Evolutionary conservation across 2,797 vertebrate genomes (phyloP).

Genomic region (Sitta carolinensis): DNA sequence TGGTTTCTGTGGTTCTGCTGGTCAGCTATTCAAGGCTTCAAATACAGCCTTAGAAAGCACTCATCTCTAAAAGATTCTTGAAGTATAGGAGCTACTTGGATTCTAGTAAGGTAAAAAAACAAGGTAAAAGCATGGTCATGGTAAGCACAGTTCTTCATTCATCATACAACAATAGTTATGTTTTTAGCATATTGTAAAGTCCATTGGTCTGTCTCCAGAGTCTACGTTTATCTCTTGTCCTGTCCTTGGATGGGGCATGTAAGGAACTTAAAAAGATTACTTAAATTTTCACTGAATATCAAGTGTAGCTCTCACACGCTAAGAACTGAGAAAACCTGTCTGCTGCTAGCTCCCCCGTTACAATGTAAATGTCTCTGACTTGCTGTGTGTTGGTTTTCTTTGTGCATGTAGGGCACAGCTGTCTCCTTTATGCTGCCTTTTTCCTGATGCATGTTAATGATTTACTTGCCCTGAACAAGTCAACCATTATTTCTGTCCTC

Average conservation of each 20-base stretch:
- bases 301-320: not conserved
- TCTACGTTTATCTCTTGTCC: not conserved
- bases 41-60: not conserved
- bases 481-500: constrained; percentile 10
- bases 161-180: not conserved
- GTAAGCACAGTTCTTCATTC: not conserved
- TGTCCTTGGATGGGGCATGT: not conserved
- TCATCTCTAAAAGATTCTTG: not conserved
- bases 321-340: not conserved
- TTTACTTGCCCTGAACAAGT: constrained; percentile 21
- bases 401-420: not conserved
- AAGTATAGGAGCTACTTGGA: not conserved
- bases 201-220: fast-evolving
- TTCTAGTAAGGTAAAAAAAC: not conserved
- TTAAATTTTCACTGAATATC: not conserved
- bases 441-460: constrained; percentile 22
- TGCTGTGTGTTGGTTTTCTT: not conserved
- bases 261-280: not conserved
- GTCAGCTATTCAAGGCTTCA: not conserved
- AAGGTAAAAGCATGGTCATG: not conserved
- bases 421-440: not conserved
- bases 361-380: not conserved
- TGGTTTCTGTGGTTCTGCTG: not conserved
- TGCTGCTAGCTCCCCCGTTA: not conserved
- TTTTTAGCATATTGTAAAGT: not conserved